Evolutionary conservation across 2,888 invertebrate genomes (phyloP), one percentile per base, ranked within the genome.

Genomic region (Drosophila lutescens): DNA sequence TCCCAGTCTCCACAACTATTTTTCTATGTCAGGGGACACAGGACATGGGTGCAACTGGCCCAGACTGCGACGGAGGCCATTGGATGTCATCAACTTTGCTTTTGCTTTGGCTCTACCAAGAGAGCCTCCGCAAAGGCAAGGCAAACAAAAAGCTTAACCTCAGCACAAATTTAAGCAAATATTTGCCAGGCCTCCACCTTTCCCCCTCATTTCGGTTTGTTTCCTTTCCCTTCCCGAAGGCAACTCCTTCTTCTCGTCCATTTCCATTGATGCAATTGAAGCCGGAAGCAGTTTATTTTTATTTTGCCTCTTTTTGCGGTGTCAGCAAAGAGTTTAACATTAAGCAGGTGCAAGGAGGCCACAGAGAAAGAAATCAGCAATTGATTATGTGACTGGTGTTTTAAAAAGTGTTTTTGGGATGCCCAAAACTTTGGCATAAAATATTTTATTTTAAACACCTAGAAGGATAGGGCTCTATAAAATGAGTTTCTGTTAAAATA

Each of bases 151-250:
- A 86, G 89, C 89, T 89, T 88, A 91, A 91, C 91, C 91, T 91
- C 90, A 91, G 91, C 89, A 91, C 89, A 90, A 86, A 90, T 88
- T 90, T 86, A 86, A 87, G 84, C 90, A 91, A 91, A 91, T 91
- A 91, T 91, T 91, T 91, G 87, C 85, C 80, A 80, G 78, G 17
- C 38, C 71, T 20, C 44, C 43, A 46, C 41, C 59, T 56, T 34
- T 36, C 38, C 15, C 13, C 34, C 23, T 26, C 62, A 60, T 26
- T 23, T 43, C 43, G n/a, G n/a, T n/a, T n/a, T n/a, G 30, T 10
- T 30, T 15, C 6, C 47, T 12, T 30, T 30, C 30, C 30, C 30
- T 30, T 8, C 30, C 38, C n/a, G 1, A 32, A 26, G 53, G 61
- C 51, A 40, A 50, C 69, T 74, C 36, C 41, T 23, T 46, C 23